Evolutionary conservation across 2,888 invertebrate genomes (phyloP).

Genomic region (Amphipyra berbera): DNA sequence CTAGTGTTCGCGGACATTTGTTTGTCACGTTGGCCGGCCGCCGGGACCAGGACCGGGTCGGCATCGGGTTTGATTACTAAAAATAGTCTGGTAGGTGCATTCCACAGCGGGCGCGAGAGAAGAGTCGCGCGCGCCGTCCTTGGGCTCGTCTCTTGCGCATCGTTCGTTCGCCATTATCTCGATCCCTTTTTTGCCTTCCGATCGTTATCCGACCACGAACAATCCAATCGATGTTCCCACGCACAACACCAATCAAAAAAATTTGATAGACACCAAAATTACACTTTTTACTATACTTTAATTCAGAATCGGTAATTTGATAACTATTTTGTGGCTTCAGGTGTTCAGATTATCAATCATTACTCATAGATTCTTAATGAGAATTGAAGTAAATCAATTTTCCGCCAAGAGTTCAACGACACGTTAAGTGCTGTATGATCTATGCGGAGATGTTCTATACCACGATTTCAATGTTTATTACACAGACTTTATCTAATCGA

Average conservation of each 20-base stretch:
- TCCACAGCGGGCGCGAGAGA: slow-evolving; percentile 69
- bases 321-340: slow-evolving; percentile 65
- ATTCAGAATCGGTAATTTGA: slow-evolving; percentile 71
- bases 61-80: slow-evolving; percentile 84
- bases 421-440: slow-evolving; percentile 46
- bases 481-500: slow-evolving; percentile 42
- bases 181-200: slow-evolving; percentile 87
- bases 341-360: slow-evolving; percentile 63
- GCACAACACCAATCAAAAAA: slow-evolving; percentile 77
- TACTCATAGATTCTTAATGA: slow-evolving; percentile 53
- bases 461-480: slow-evolving; percentile 44
- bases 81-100: slow-evolving; percentile 84
- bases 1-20: slow-evolving; percentile 73
- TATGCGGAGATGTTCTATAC: slow-evolving; percentile 32
- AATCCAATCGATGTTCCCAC: slow-evolving; percentile 84
- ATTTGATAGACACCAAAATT: slow-evolving; percentile 80
- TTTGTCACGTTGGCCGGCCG: slow-evolving; percentile 65
- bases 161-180: slow-evolving; percentile 80
- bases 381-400: slow-evolving; percentile 62
- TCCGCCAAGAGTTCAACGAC: slow-evolving; percentile 58
- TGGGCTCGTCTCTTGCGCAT: slow-evolving; percentile 74
- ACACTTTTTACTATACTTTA: slow-evolving; percentile 79
- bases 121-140: slow-evolving; percentile 76
- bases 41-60: slow-evolving; percentile 69
- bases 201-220: slow-evolving; percentile 87